Evolutionary conservation across 2,113 vertebrate genomes (phyloP), one percentile per base, ranked within the genome.

Genomic region (Corythornis vintsioides): DNA sequence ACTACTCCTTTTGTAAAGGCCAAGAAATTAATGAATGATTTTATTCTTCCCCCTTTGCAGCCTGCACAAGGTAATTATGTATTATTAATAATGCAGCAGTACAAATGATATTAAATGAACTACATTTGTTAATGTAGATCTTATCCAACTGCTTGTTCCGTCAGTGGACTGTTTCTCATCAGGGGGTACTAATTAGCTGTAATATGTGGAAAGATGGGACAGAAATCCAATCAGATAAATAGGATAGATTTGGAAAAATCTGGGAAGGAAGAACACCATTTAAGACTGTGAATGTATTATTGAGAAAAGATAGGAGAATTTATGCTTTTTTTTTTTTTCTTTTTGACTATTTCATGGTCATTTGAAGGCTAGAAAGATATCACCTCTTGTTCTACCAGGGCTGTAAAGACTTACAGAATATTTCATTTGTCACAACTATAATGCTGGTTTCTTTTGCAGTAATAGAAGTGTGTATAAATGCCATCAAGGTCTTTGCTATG

Each of bases 81-180:
- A 98, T 98, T 98, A 98, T 98, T 98, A 98, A 98, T 98, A 98
- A 98, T 98, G 97, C 97, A 98, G 97, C 95, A 98, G 97, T 94
- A 97, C 97, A 98, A 98, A 98, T 98, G 97, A 98, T 98, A 98
- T 98, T 98, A 98, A 98, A 98, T 97, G 98, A 98, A 97, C 97
- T 97, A 98, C 97, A 98, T 98, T 98, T 98, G 97, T 98, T 98
- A 98, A 98, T 96, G 96, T 98, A 97, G 97, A 98, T 98, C 96
- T 98, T 98, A 98, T 98, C 97, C 98, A 97, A 98, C 97, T 98
- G 96, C 96, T 97, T 98, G 97, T 97, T 98, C 97, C 91, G 96
- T 98, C 95, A 93, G 96, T 98, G 96, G 97, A 95, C 98, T 98
- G 94, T 97, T 97, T 98, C 98, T 97, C 98, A 97, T 98, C 97